Evolutionary conservation across 2,888 invertebrate species (phyloP).

Genomic region (Herminia tarsipennalis): DNA sequence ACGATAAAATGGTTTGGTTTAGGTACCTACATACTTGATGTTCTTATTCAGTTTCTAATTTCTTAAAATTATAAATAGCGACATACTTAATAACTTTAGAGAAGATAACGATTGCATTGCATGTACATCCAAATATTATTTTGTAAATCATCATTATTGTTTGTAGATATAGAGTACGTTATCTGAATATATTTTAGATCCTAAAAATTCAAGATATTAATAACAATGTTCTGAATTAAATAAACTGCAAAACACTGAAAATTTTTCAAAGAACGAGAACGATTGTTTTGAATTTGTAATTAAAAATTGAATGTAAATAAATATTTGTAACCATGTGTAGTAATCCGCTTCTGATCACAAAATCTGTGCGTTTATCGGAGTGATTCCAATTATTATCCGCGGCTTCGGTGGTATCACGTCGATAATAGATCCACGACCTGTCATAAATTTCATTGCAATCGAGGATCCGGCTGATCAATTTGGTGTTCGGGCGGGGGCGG

Average conservation of each 20-base stretch:
- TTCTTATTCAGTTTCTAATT: too few relatives aligned
- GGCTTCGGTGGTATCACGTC: slow-evolving; percentile 64
- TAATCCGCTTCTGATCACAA: slow-evolving; percentile 38
- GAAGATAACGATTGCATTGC: too few relatives aligned
- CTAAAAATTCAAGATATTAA: too few relatives aligned
- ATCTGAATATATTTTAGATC: too few relatives aligned
- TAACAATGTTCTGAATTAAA: too few relatives aligned
- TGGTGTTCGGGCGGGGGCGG: slow-evolving; percentile 50
- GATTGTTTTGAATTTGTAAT: too few relatives aligned
- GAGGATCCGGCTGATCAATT: slow-evolving; percentile 82
- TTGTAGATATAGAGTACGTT: neutral
- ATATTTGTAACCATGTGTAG: slow-evolving; percentile 6
- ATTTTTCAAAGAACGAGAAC: too few relatives aligned
- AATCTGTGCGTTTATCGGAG: slow-evolving; percentile 59
- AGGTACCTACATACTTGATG: too few relatives aligned
- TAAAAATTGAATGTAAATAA: slow-evolving; percentile 20
- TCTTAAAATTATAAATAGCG: too few relatives aligned
- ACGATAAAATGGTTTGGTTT: neutral
- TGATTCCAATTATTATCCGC: slow-evolving; percentile 54
- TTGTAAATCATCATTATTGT: neutral
- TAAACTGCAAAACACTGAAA: too few relatives aligned
- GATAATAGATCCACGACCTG: slow-evolving; percentile 80
- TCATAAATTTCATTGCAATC: slow-evolving; percentile 83
- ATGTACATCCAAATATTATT: too few relatives aligned
- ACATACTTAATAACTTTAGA: too few relatives aligned